Conservation (phyloP, 2,888 invertebrate genomes). For the Conchocele bisecta region DNA sequence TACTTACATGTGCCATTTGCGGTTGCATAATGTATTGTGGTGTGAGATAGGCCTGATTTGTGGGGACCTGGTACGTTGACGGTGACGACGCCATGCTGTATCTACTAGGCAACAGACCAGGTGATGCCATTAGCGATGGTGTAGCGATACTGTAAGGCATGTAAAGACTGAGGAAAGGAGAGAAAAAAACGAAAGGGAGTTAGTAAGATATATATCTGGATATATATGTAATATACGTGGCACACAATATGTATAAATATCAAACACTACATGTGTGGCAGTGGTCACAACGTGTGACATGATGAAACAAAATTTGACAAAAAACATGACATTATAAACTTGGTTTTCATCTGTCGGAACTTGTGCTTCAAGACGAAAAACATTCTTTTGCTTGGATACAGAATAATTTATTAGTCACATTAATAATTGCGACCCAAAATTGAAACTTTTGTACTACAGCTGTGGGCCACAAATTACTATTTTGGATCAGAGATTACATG, state of each 20-base stretch:
- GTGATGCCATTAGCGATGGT: constrained; percentile 66
- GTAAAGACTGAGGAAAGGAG: constrained; percentile 56
- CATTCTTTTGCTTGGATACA: no score
- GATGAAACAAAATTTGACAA: no score
- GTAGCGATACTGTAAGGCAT: constrained; percentile 73
- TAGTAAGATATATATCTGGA: constrained; percentile 27
- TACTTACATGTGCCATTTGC: constrained; percentile 75
- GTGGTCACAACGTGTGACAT: no score
- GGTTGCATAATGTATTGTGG: constrained; percentile 78
- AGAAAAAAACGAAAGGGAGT: constrained; percentile 9
- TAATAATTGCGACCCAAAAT: no score
- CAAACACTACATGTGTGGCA: not conserved
- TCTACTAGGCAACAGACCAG: constrained; percentile 76
- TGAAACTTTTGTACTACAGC: no score
- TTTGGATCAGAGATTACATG: no score
- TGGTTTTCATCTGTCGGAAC: no score
- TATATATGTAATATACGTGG: constrained; percentile 4
- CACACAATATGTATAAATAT: constrained; percentile 1
- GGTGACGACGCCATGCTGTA: constrained; percentile 77
- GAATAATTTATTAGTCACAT: no score
- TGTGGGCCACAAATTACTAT: no score
- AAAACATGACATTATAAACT: not conserved
- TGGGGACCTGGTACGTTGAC: constrained; percentile 79
- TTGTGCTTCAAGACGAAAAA: no score
- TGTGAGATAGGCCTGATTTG: constrained; percentile 61